phyloP scores from a whole-genome alignment of 2,797 vertebrate species.

The Lagodon rhomboides region DNA sequence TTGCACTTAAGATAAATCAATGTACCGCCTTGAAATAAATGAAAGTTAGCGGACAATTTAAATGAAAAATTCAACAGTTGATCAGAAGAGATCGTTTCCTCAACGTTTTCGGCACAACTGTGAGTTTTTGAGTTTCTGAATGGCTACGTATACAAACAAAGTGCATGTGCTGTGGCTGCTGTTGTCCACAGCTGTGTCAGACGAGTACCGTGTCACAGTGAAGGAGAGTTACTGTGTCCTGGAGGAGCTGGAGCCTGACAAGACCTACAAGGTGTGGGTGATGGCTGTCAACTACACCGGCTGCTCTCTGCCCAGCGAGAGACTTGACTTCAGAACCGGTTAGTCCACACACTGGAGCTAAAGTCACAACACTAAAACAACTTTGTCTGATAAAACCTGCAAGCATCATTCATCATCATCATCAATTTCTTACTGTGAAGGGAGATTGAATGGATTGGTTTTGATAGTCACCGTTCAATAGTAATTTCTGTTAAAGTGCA shows the following conservation, averaged over 20 bases:
- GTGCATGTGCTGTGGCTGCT: background rate
- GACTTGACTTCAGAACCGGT: conserved; percentile 94
- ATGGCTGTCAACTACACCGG: conserved; percentile 98
- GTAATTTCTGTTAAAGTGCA: background rate
- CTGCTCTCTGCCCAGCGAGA: conserved; percentile 95
- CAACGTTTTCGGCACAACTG: background rate
- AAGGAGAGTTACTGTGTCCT: conserved; percentile 96
- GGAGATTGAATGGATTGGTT: background rate
- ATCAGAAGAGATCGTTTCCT: background rate
- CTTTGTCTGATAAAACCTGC: background rate
- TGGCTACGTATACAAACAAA: background rate
- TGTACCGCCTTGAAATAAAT: background rate
- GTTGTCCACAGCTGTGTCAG: conserved; percentile 87
- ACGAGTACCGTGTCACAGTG: conserved; percentile 96
- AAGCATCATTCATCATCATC: background rate
- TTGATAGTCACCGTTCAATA: background rate
- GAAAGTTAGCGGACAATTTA: background rate
- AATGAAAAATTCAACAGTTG: background rate
- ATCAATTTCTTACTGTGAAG: background rate
- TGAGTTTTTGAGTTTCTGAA: background rate
- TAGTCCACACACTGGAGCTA: conserved; percentile 61
- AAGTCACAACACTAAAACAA: background rate
- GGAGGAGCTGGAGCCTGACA: conserved; percentile 95
- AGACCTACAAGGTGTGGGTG: conserved; percentile 94
- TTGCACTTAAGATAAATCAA: background rate